phyloP scores from a whole-genome alignment of 2,888 invertebrate species.

The Cerceris rybyensis region DNA sequence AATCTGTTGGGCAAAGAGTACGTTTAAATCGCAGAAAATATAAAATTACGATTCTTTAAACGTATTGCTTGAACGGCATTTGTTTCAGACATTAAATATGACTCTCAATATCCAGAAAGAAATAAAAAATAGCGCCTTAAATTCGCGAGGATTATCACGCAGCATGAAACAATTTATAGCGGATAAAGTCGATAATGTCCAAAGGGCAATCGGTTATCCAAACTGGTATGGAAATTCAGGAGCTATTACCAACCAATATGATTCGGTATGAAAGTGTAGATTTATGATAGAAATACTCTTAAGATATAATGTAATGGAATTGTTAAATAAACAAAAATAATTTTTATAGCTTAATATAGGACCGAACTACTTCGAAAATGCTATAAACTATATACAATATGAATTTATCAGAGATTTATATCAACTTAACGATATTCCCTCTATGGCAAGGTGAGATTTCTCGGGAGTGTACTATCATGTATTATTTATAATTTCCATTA shows the following conservation, averaged over 20 bases:
- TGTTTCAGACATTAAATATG: constrained; percentile 48
- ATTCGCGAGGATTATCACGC: constrained; percentile 46
- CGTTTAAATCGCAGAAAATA: not conserved
- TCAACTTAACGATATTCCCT: no score
- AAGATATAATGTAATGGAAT: not conserved
- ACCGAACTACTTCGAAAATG: constrained; percentile 54
- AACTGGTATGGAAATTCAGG: constrained; percentile 57
- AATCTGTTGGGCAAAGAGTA: constrained; percentile 38
- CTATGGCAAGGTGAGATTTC: no score
- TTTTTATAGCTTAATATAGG: constrained; percentile 46
- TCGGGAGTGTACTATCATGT: no score
- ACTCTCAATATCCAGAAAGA: constrained; percentile 40
- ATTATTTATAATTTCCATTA: no score
- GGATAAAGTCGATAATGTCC: constrained; percentile 46
- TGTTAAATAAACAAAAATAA: no score
- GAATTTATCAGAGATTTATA: not conserved
- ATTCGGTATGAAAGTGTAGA: constrained; percentile 34
- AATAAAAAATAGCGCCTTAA: constrained; percentile 35
- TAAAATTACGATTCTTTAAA: not conserved
- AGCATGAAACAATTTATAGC: constrained; percentile 30
- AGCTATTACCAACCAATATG: constrained; percentile 46
- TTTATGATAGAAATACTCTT: not conserved
- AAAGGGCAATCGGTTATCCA: constrained; percentile 53
- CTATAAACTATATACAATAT: constrained; percentile 44
- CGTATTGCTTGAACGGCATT: not conserved